Evolutionary conservation across 2,113 vertebrate species (phyloP).

Genomic region (Protobothrops flavoviridis): DNA sequence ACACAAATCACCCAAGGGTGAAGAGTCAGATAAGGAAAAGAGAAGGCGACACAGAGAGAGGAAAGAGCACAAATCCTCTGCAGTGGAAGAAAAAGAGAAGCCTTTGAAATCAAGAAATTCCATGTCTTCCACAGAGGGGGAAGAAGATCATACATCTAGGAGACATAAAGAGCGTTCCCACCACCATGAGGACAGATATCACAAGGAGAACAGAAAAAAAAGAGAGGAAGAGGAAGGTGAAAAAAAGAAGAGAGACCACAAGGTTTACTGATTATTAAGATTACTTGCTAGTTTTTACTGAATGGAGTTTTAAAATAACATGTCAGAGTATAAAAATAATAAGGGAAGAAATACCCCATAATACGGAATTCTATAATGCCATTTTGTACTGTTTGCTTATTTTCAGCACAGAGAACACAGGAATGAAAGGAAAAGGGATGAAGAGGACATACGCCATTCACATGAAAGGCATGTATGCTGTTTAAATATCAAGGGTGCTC

Average conservation of each 20-base stretch:
- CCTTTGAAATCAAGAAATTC: slow-evolving; percentile 45
- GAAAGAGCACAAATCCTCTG: slow-evolving; percentile 44
- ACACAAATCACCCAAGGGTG: slow-evolving; percentile 51
- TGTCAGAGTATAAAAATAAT: neutral
- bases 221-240: slow-evolving; percentile 42
- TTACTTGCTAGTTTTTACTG: neutral
- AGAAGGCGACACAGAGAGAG: slow-evolving; percentile 60
- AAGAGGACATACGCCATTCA: slow-evolving; percentile 39
- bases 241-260: slow-evolving; percentile 33
- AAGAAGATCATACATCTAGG: slow-evolving; percentile 52
- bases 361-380: neutral
- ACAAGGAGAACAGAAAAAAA: slow-evolving; percentile 53
- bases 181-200: slow-evolving; percentile 49
- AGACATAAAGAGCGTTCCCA: slow-evolving; percentile 56
- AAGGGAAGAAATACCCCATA: neutral
- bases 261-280: slow-evolving; percentile 65
- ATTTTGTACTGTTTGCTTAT: neutral
- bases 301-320: neutral
- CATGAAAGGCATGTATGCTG: slow-evolving; percentile 28
- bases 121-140: slow-evolving; percentile 41
- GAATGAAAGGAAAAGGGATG: slow-evolving; percentile 39
- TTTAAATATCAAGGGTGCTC: neutral
- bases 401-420: slow-evolving; percentile 52
- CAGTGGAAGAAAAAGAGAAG: slow-evolving; percentile 53
- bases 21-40: slow-evolving; percentile 50